These are phyloP conservation scores for Leptinotarsa lineolata DNA, from an alignment of 1,140 invertebrate genomes.

Conservation along the genomic window DNA sequence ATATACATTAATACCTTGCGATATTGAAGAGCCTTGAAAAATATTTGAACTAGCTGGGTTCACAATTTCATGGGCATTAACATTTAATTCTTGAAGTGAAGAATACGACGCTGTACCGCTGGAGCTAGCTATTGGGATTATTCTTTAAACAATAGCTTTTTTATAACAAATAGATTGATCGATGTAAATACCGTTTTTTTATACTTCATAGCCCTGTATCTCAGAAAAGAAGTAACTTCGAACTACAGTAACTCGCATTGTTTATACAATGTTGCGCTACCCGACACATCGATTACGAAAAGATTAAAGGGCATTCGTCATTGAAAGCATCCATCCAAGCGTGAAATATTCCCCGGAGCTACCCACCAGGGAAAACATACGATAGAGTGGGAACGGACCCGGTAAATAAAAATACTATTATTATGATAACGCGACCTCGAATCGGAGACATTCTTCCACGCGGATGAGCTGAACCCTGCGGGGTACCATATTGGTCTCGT, in stretches of 20 bases:
- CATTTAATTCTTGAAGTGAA: too few relatives aligned
- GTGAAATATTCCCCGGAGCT: not conserved
- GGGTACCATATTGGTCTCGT: conserved; percentile 17
- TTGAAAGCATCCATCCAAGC: not conserved
- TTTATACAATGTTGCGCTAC: not conserved
- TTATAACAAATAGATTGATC: too few relatives aligned
- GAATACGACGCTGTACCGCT: too few relatives aligned
- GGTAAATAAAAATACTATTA: conserved; percentile 21
- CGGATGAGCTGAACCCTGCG: conserved; percentile 28
- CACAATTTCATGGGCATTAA: too few relatives aligned
- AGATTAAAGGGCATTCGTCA: conserved; percentile 1
- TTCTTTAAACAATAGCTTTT: too few relatives aligned
- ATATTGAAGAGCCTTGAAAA: too few relatives aligned
- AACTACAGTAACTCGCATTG: not conserved
- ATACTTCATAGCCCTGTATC: too few relatives aligned
- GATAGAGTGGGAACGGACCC: not conserved
- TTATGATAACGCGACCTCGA: conserved; percentile 31
- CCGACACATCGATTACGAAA: not conserved
- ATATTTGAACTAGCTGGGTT: too few relatives aligned
- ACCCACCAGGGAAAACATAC: not conserved
- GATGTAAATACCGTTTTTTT: too few relatives aligned
- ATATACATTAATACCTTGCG: too few relatives aligned
- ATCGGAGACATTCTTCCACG: conserved; percentile 32
- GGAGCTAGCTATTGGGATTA: too few relatives aligned
- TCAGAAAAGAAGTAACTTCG: too few relatives aligned